Base-by-base conservation (phyloP, 2,113 vertebrate genomes). In the Lophochroa leadbeateri region DNA sequence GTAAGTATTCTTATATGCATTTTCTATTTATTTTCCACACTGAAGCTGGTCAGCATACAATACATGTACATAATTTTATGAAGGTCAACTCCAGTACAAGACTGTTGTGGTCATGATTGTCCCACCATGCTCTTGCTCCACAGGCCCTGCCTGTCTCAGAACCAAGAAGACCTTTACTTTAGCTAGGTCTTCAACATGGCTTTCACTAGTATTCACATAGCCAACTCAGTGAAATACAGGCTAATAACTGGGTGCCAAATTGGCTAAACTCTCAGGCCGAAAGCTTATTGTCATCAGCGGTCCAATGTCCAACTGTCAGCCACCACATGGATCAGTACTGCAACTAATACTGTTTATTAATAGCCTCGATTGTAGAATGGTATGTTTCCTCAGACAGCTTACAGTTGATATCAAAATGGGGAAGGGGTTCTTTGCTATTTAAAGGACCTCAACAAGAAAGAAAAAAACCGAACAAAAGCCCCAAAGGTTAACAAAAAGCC, bases 401-500 rank as follows among this genome's bases (percentile, higher is more conserved):
- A 79, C 11, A 60, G 13, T 15, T 74, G 58, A 21, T 31, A 69
- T 11, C 29, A 81, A 43, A 84, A 60, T 25, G 8, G 6, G 14
- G 9, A 78, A 70, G 3, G 17, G 23, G 11, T 65, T 60, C 13
- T n/a, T 47, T 43, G 21, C 29, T 86, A n/a, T 55, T 57, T 70
- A 53, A 78, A 70, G 50, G 21, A 82, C 23, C 5, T 67, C 49
- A 50, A 78, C 1, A 27, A 37, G 17, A 83, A 67, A 10, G 25
- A 46, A 44, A 7, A 41, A 37, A 57, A 43, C 10, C 43, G 31
- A 11, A 31, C 4, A 55, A 55, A 55, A 14, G 29, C 13, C 20
- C 33, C 13, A n/a, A 47, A 37, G 0, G 4, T 3, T 1, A 17
- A 9, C 7, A 46, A 61, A 68, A 83, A 33, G 1, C 9, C n/a